These are phyloP conservation scores for Equus quagga DNA, from an alignment of 2,113 vertebrate genomes.

Conservation along the genomic window DNA sequence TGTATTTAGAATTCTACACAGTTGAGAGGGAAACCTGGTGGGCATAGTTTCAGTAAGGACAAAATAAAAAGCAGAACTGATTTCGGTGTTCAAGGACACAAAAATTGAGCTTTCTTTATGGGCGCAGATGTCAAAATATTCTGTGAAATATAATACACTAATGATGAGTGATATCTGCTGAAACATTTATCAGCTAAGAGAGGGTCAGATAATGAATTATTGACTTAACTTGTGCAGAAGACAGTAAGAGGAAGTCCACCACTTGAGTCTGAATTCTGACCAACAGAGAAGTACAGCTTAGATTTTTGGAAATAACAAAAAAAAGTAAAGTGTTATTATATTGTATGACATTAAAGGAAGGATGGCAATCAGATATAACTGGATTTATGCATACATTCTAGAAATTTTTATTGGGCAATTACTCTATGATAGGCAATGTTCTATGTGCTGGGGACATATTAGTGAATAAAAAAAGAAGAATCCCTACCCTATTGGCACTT, in stretches of 20 bases:
- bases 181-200: not conserved
- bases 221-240: not conserved
- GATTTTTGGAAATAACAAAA: not conserved
- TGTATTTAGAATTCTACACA: not conserved
- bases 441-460: not conserved
- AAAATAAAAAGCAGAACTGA: not conserved
- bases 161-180: not conserved
- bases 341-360: not conserved
- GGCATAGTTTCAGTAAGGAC: not conserved
- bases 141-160: not conserved
- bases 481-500: not conserved
- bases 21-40: not conserved
- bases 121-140: not conserved
- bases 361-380: not conserved
- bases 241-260: not conserved
- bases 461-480: not conserved
- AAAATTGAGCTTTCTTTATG: not conserved
- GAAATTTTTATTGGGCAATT: not conserved
- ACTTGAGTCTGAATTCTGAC: not conserved
- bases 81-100: not conserved
- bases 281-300: not conserved
- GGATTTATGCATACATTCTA: not conserved
- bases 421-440: not conserved
- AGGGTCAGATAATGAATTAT: not conserved
- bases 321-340: not conserved